phyloP scores from a whole-genome alignment of 1,140 invertebrate species.

The Zaprionus camerounensis region DNA sequence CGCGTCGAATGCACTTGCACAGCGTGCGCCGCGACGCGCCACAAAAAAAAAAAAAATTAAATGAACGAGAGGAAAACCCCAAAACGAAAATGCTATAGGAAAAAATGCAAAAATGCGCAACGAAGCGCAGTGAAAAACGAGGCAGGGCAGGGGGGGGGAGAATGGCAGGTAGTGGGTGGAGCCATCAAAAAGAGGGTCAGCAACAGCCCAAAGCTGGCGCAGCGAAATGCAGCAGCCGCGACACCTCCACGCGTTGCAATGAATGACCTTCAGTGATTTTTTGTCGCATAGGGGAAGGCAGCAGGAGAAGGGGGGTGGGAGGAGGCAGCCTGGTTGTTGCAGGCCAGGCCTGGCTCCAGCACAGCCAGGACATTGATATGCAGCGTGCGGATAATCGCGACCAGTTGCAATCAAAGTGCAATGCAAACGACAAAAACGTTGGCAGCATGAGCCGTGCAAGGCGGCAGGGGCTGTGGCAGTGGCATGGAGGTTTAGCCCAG shows the following conservation, averaged over 20 bases:
- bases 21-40: neutral
- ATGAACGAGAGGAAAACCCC: neutral
- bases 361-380: constrained; percentile 73
- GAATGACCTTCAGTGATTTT: constrained; percentile 77
- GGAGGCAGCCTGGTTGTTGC: neutral
- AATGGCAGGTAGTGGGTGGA: neutral
- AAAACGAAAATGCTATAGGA: constrained; percentile 30
- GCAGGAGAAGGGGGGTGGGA: neutral
- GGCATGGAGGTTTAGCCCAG: neutral
- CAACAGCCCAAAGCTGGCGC: neutral
- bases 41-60: constrained; percentile 10
- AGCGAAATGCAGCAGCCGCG: constrained; percentile 14
- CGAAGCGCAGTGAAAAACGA: constrained; percentile 42
- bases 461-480: neutral
- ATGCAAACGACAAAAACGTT: constrained; percentile 39
- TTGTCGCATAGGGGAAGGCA: neutral
- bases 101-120: constrained; percentile 75
- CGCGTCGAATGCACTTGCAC: constrained; percentile 72
- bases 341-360: too few relatives aligned
- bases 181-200: neutral
- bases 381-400: constrained; percentile 76
- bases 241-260: constrained; percentile 56
- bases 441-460: neutral
- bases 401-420: constrained; percentile 79
- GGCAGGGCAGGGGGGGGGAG: neutral